Evolutionary conservation across 53 echinoderm and acorn worm genomes (phyloP).

Genomic region (Echinometra lucunter): DNA sequence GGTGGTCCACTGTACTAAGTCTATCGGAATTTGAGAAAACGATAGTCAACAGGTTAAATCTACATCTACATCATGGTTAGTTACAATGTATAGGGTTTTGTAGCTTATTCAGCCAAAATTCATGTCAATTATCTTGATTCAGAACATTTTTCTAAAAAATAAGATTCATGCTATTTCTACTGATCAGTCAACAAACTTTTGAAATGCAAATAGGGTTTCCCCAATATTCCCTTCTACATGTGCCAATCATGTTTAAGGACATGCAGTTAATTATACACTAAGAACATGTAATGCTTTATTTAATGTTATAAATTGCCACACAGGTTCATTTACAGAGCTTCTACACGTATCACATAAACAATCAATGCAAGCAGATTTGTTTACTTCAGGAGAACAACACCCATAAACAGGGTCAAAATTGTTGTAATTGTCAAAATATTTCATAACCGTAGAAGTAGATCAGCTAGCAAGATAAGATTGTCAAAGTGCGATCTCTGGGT

Average conservation of each 20-base stretch:
- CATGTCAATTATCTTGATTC: no score
- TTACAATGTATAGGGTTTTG: no score
- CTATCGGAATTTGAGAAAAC: no score
- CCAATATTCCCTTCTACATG: not conserved
- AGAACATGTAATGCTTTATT: not conserved
- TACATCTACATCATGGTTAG: no score
- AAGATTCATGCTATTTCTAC: not conserved
- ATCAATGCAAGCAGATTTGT: not conserved
- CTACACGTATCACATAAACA: no score
- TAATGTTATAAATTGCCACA: not conserved
- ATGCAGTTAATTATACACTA: not conserved
- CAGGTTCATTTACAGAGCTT: not conserved
- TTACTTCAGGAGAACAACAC: not conserved
- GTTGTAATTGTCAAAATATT: not conserved
- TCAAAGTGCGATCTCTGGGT: not conserved
- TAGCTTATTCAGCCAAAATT: no score
- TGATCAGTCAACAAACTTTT: not conserved
- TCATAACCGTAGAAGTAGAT: conserved; percentile 21
- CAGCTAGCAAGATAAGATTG: conserved; percentile 18
- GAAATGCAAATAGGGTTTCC: not conserved
- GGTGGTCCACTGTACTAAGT: no score
- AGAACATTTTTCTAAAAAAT: not conserved
- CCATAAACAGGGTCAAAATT: not conserved
- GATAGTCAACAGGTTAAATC: no score
- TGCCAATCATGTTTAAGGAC: not conserved